These are phyloP conservation scores for Amphilophus citrinellus DNA, from an alignment of 2,113 vertebrate genomes.

Conservation along the genomic window DNA sequence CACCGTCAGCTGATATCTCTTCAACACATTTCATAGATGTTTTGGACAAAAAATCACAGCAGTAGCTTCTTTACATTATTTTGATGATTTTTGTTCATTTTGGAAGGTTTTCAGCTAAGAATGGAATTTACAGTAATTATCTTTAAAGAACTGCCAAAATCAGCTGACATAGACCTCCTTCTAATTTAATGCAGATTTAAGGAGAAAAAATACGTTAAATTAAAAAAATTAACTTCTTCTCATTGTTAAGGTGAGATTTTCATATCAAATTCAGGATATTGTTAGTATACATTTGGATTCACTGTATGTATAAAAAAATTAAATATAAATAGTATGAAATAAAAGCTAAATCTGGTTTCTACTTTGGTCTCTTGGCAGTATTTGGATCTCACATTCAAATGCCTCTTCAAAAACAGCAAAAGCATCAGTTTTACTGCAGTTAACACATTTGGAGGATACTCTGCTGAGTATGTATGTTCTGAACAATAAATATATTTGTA, in stretches of 20 bases:
- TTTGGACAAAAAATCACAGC: no score
- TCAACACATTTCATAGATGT: neutral
- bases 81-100: no score
- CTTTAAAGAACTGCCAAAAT: neutral
- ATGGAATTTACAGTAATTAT: no score
- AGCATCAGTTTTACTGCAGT: neutral
- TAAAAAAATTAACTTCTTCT: neutral
- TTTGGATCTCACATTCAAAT: neutral
- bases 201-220: neutral
- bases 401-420: constrained; percentile 2
- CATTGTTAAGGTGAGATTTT: neutral
- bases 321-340: neutral
- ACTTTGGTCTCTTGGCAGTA: neutral
- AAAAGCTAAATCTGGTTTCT: neutral
- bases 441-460: neutral
- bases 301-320: constrained; percentile 1
- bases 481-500: constrained; percentile 2
- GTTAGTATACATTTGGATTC: constrained; percentile 1
- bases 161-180: neutral
- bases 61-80: no score
- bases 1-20: neutral
- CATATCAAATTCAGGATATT: neutral
- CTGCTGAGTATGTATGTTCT: neutral
- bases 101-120: no score
- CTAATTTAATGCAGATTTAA: neutral